Evolutionary conservation across 2,888 invertebrate species (phyloP), one percentile per base, ranked within the genome.

Genomic region (Xanthorhoe designata): DNA sequence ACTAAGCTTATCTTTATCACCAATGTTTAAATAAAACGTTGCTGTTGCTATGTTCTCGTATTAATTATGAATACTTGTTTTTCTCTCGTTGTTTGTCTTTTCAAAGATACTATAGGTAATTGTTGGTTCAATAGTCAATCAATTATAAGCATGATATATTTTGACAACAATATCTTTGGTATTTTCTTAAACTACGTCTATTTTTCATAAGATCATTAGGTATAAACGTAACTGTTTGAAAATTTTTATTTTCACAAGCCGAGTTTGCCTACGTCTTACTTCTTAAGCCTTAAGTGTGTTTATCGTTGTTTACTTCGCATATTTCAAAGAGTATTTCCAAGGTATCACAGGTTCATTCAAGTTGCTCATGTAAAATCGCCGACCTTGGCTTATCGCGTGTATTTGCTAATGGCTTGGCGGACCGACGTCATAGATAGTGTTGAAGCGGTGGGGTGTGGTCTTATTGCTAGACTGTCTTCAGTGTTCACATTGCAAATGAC

Each of bases 381-480:
- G 79, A 76, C 83, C 83, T 83, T 82, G 84, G 66, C 61, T 76
- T 80, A 78, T 82, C 79, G 72, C 61, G 56, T 60, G 65, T 78
- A 75, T 79, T 79, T 79, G 78, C 77, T 77, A 78, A 80, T 74
- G 73, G 72, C 64, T 61, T 32, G 55, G 59, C 64, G 19, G 45
- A n/a, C 61, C 66, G 68, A 74, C 82, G 81, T 79, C 80, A 78
- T 58, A 56, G 76, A 74, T 74, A 73, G 70, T 63, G 68, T 66
- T 62, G 13, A 57, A 50, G 56, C 24, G 38, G 24, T 42, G 60
- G 69, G 76, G 75, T 62, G 77, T 66, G 75, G 73, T 64, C 58
- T 51, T 58, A 65, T 71, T 70, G 50, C 56, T 18, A 17, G 15
- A 61, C 61, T 55, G 52, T 17, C 49, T 17, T 5, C 38, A 35